phyloP scores from a whole-genome alignment of 1,140 invertebrate genomes.

The Apis laboriosa region DNA sequence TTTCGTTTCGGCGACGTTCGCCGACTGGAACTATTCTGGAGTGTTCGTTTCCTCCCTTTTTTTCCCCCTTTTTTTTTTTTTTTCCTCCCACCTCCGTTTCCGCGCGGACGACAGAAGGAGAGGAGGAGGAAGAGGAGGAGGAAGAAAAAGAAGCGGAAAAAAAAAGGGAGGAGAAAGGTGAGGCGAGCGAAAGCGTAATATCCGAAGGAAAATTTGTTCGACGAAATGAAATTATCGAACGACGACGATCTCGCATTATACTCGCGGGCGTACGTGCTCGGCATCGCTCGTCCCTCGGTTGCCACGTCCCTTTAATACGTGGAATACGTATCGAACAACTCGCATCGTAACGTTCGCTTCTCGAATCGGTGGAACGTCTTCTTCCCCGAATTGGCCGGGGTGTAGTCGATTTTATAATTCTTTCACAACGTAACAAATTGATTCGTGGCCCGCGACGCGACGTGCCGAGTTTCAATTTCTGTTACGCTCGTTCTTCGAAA shows the following conservation, averaged over 20 bases:
- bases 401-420: not conserved
- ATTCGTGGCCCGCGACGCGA: not conserved
- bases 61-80: not conserved
- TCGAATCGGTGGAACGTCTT: not conserved
- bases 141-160: not conserved
- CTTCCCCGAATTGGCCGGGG: not conserved
- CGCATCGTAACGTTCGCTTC: conserved; percentile 52
- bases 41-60: not conserved
- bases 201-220: conserved; percentile 52
- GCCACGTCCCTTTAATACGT: conserved; percentile 50
- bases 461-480: not conserved
- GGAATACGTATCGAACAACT: conserved; percentile 58
- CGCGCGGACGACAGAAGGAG: not conserved
- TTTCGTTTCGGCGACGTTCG: conserved; percentile 27
- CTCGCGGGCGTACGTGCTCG: conserved; percentile 37
- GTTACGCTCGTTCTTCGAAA: too few species aligned
- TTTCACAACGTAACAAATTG: conserved; percentile 12
- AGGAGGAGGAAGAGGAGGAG: not conserved
- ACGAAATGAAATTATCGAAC: conserved; percentile 60
- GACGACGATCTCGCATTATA: conserved; percentile 41
- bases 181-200: conserved; percentile 20
- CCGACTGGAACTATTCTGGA: not conserved
- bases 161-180: not conserved
- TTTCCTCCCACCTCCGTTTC: not conserved
- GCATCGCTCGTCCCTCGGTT: conserved; percentile 35